phyloP scores from a whole-genome alignment of 2,113 vertebrate species.

The Puntigrus tetrazona region DNA sequence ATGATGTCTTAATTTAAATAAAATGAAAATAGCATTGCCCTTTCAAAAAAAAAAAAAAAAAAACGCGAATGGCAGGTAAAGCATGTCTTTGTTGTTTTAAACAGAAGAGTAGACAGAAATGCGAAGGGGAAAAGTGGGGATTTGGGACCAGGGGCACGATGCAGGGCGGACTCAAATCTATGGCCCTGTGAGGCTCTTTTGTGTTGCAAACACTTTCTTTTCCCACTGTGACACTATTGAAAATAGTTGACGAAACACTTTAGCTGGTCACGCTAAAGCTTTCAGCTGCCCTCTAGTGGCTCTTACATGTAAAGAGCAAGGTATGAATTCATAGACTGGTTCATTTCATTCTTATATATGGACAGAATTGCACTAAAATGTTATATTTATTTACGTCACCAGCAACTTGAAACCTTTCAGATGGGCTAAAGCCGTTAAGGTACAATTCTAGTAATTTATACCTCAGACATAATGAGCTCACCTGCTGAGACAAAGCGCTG shows the following conservation, averaged over 20 bases:
- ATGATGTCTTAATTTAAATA: background rate
- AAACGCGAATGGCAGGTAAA: background rate
- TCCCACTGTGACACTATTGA: background rate
- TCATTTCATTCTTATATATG: background rate
- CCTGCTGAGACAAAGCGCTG: slow-evolving; percentile 97
- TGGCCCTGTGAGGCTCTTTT: background rate
- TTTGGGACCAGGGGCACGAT: background rate
- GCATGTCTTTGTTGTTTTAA: background rate
- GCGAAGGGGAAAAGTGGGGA: background rate
- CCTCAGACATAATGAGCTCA: slow-evolving; percentile 56
- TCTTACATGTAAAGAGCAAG: background rate
- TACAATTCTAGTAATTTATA: background rate
- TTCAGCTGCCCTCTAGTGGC: slow-evolving; percentile 17
- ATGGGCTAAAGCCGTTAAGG: background rate
- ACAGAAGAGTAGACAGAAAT: background rate
- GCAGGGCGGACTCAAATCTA: background rate
- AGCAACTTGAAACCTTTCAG: background rate
- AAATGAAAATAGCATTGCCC: background rate
- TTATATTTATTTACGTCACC: background rate
- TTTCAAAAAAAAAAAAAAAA: no score
- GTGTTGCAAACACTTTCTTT: background rate
- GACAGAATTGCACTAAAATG: background rate
- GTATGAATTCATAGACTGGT: background rate
- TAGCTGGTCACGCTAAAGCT: background rate
- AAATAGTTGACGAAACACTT: background rate